Evolutionary conservation across 2,888 invertebrate genomes (phyloP), one percentile per base, ranked within the genome.

Genomic region (Bellardia bayeri): DNA sequence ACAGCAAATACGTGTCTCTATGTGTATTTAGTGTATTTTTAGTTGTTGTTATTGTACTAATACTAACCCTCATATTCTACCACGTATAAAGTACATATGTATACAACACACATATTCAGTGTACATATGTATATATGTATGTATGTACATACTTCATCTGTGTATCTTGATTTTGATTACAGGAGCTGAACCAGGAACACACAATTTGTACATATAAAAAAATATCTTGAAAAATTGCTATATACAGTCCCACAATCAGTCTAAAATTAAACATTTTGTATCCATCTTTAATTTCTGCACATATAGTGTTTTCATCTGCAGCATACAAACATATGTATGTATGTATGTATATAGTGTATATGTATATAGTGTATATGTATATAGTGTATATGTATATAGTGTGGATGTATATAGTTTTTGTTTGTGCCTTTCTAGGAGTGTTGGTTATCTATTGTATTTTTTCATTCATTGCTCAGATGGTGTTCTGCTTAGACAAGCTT

Each of bases 1-100:
- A 82, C 72, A 87, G 54, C 72, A 81, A 68, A 69, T 78, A 69
- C 58, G 54, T 74, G 81, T 81, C 81, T 56, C 72, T 16, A 40
- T 23, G 23, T 79, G 13, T 40, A 68, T 51, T 33, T 4, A 63
- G n/a, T 33, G 14, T 23, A 7, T 37, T 37, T 37, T 42, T 58
- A 11, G 49, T 56, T 33, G 30, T 30, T 33, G 30, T 13, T 66
- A 66, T 66, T 66, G 4, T 30, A 42, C 1, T 11, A 61, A 37
- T 7, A 61, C 42, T 3, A 56, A 13, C 13, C 13, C 14, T 30
- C 6, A 40, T 40, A 72, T 40, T 40, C 40, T 4, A 14, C 40
- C 13, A 1, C n/a, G 13, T 8, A 37, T 37, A 5, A 37, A 11
- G 9, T 58, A 45, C 6, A 30, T 16, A 8, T 23, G 23, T 23